A percentile compares a stretch with the other conserved stretches of the same genome.
phyloP scores from a whole-genome alignment of 1,140 invertebrate species.

The Drosophila auraria region DNA sequence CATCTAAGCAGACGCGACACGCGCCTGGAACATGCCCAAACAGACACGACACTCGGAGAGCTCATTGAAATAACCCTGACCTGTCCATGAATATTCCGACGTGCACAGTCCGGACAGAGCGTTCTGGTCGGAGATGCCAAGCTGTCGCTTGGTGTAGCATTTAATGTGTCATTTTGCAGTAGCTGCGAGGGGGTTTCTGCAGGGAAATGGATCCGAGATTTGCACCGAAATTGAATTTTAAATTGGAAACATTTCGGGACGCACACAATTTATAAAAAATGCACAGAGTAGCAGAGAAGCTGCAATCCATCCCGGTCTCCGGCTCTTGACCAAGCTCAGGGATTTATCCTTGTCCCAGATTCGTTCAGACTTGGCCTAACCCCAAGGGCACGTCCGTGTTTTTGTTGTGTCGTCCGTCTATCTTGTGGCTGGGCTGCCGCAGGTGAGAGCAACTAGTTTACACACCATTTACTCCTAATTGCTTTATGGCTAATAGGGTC shows the following conservation, averaged over 20 bases:
- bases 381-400: conserved; percentile 5
- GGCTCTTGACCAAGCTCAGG: conserved; percentile 4
- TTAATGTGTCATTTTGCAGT: conserved; percentile 7
- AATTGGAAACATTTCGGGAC: conserved; percentile 17
- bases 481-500: conserved; percentile 6
- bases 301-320: background rate
- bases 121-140: conserved; percentile 1
- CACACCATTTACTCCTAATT: conserved; percentile 20
- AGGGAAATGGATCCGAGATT: background rate
- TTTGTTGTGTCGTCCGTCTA: conserved; percentile 11
- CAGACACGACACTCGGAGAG: background rate
- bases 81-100: conserved; percentile 17
- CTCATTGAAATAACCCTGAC: conserved; percentile 21
- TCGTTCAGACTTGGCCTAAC: conserved; percentile 1
- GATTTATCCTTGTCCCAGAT: conserved; percentile 17
- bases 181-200: background rate
- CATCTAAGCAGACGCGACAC: conserved; percentile 5
- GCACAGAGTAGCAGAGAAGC: conserved; percentile 1
- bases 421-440: background rate
- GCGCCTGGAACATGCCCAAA: conserved; percentile 5
- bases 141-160: conserved; percentile 10
- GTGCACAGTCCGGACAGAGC: conserved; percentile 8
- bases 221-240: conserved; percentile 10
- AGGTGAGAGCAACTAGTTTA: conserved; percentile 13
- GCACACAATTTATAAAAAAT: conserved; percentile 15